Evolutionary conservation across 2,888 invertebrate species (phyloP), one percentile per base, ranked within the genome.

Genomic region (Pyralis farinalis): DNA sequence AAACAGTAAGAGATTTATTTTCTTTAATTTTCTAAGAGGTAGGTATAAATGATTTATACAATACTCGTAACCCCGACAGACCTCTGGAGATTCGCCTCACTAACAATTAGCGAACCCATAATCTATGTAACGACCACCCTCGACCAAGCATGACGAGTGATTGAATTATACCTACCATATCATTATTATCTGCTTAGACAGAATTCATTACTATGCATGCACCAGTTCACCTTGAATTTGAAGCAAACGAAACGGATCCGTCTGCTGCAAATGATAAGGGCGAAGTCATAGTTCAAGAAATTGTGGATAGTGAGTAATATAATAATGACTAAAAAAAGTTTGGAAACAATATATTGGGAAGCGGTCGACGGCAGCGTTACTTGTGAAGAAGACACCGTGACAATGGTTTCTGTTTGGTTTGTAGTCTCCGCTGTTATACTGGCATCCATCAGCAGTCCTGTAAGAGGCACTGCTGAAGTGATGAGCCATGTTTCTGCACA

Each of bases 401-500:
- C 1, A 9, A 51, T 51, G 51, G 20, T 39, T 29, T 31, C 29
- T 11, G 11, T 9, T 12, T 43, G 47, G 45, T 63, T 53, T 46
- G 44, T 67, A 43, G 49, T 57, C 20, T 49, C 44, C 43, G 51
- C 45, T 8, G 40, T 70, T 35, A 50, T 64, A 41, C 35, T 63
- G 47, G 52, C 57, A 10, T 54, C 63, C n/a, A 48, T 55, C 22
- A 41, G 57, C 7, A 16, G 16, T 16, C 43, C 56, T 30, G 82
- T 68, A 42, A 44, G 34, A 5, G 79, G 76, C 0, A 71, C 77
- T 0, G 84, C 86, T 0, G 88, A 85, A 57, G 80, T 83, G 33
- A 83, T 88, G 88, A 84, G 86, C 47, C 88, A 87, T 30, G 87
- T 86, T n/a, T 79, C 84, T 0, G 86, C 85, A 0, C 83, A 86